These are phyloP conservation scores for Drosophila littoralis DNA, from an alignment of 1,140 invertebrate species.

Conservation along the genomic window DNA sequence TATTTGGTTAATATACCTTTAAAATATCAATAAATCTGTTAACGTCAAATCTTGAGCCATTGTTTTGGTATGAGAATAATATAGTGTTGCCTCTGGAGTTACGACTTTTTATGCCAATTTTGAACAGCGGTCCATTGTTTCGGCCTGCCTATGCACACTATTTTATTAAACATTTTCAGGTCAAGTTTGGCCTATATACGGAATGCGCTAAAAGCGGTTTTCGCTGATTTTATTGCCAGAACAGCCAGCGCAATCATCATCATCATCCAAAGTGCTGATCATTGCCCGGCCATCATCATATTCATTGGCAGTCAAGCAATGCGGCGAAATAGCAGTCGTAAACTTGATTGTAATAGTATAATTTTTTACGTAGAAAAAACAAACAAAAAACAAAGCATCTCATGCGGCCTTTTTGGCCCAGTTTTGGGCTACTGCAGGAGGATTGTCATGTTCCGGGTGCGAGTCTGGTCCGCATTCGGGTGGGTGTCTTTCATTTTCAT, in stretches of 20 bases:
- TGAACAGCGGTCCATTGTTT: not conserved
- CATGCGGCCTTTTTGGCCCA: constrained; percentile 12
- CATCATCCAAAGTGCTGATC: constrained; percentile 39
- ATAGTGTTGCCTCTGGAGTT: too few species aligned
- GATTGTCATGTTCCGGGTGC: constrained; percentile 18
- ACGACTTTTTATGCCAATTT: not conserved
- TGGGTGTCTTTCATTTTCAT: constrained; percentile 62
- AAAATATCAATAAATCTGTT: too few species aligned
- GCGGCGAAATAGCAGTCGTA: constrained; percentile 70
- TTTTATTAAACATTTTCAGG: not conserved
- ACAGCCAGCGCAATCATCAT: constrained; percentile 63
- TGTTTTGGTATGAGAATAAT: too few species aligned
- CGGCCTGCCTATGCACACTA: not conserved
- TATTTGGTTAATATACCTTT: too few species aligned
- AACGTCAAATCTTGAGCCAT: too few species aligned
- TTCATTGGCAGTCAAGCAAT: constrained; percentile 70
- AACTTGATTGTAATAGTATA: constrained; percentile 81
- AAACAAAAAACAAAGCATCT: constrained; percentile 34
- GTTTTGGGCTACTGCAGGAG: constrained; percentile 16
- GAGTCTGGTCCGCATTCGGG: not conserved
- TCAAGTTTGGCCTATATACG: not conserved
- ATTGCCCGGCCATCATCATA: constrained; percentile 59
- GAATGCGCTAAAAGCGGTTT: not conserved
- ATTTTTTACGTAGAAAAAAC: constrained; percentile 66
- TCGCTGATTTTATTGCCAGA: constrained; percentile 32